Evolutionary conservation across 2,888 invertebrate species (phyloP).

Genomic region (Xestia c-nigrum): DNA sequence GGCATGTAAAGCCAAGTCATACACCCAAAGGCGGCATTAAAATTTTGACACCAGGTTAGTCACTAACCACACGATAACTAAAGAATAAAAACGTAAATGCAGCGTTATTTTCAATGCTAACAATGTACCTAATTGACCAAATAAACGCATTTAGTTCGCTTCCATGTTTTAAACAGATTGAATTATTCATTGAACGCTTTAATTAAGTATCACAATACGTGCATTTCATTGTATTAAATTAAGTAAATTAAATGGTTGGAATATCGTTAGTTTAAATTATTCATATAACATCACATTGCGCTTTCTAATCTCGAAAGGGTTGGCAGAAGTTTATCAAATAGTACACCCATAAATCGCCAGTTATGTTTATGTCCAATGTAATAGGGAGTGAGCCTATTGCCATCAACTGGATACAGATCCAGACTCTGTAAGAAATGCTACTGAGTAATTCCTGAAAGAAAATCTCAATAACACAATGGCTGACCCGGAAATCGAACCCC

Average conservation of each 20-base stretch:
- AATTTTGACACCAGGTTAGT: no score
- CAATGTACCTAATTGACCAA: not conserved
- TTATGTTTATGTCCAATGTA: not conserved
- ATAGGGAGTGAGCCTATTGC: not conserved
- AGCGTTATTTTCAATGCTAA: not conserved
- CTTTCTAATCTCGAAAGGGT: not conserved
- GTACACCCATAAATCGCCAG: not conserved
- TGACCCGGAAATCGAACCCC: not conserved
- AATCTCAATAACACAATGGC: not conserved
- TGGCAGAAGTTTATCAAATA: not conserved
- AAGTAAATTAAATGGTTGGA: constrained; percentile 5
- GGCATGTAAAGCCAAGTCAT: no score
- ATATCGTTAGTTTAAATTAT: not conserved
- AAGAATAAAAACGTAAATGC: not conserved
- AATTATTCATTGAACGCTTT: constrained; percentile 5
- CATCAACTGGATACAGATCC: not conserved
- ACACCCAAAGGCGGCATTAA: no score
- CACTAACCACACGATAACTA: no score
- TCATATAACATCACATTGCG: not conserved
- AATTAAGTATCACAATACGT: constrained; percentile 33
- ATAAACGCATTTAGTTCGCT: constrained; percentile 2
- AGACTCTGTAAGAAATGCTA: not conserved
- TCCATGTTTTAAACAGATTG: constrained; percentile 5
- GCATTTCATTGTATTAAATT: not conserved
- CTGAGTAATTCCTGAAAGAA: not conserved